A percentile compares a stretch with the other conserved stretches of the same genome.
Evolutionary conservation across 1,140 invertebrate genomes (phyloP).

Genomic region (Solen grandis): DNA sequence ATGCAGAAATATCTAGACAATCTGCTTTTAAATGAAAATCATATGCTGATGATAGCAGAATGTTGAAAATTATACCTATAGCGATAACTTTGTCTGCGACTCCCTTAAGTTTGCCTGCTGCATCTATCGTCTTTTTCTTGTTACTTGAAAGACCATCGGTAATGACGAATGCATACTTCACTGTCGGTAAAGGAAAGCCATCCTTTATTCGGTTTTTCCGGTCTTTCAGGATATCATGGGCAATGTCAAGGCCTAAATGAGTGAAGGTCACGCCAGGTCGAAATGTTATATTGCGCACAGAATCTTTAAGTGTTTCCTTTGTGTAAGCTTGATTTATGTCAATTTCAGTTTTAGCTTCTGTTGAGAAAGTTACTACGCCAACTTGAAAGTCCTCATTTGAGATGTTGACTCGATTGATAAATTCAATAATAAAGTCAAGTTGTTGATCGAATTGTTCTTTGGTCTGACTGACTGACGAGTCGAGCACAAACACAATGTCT

Average conservation of each 20-base stretch:
- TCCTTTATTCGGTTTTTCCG: background rate
- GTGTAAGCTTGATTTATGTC: background rate
- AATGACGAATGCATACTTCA: constrained; percentile 13
- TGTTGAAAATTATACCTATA: constrained; percentile 6
- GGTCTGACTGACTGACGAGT: constrained; percentile 52
- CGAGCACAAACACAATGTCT: constrained; percentile 64
- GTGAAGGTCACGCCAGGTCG: constrained; percentile 26
- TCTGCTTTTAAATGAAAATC: too few relatives aligned
- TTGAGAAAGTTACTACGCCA: constrained; percentile 23
- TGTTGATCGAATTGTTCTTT: constrained; percentile 33
- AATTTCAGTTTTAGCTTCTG: constrained; percentile 4
- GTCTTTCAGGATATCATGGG: background rate
- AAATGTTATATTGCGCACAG: background rate
- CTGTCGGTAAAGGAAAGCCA: background rate
- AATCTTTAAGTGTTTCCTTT: background rate
- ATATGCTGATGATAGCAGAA: too few relatives aligned
- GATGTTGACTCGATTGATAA: constrained; percentile 30
- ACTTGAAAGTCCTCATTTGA: constrained; percentile 19
- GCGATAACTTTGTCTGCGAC: background rate
- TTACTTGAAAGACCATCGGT: constrained; percentile 25
- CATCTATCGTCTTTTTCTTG: background rate
- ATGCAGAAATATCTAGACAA: too few relatives aligned
- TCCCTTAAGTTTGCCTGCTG: background rate
- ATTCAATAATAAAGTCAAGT: constrained; percentile 43
- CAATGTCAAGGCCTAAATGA: constrained; percentile 7